Evolutionary conservation across 2,113 vertebrate genomes (phyloP).

Genomic region (Sinocyclocheilus anophthalmus): DNA sequence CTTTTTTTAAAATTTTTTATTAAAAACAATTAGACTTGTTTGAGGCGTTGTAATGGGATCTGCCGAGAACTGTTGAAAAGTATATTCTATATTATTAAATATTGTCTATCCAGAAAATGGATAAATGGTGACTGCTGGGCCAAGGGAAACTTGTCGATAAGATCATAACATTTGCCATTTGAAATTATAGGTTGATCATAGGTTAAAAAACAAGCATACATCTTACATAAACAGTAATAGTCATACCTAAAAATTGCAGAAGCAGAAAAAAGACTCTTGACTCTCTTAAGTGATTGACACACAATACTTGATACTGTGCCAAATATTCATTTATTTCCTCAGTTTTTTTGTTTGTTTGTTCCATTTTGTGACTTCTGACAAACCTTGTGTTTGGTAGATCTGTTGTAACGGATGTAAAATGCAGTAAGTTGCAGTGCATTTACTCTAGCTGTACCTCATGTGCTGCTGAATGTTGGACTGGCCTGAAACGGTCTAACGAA

Average conservation of each 20-base stretch:
- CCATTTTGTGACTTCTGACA: background rate
- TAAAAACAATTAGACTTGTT: no score
- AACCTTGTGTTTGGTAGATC: slow-evolving; percentile 12
- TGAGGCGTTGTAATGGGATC: background rate
- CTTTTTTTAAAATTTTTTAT: background rate
- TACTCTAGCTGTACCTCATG: background rate
- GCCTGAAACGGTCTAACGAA: background rate
- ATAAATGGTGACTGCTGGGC: slow-evolving; percentile 27
- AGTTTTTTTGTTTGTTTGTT: background rate
- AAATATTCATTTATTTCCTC: background rate
- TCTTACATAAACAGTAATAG: slow-evolving; percentile 8
- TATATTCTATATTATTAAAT: background rate
- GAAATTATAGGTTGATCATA: background rate
- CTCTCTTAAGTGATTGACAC: background rate
- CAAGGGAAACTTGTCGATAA: slow-evolving; percentile 14
- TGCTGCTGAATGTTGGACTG: background rate
- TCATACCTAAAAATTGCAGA: background rate
- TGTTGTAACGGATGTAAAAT: background rate
- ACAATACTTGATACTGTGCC: background rate
- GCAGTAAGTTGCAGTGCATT: slow-evolving; percentile 10
- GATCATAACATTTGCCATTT: background rate
- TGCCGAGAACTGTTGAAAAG: background rate
- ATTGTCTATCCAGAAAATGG: slow-evolving; percentile 35
- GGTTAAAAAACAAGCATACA: background rate
- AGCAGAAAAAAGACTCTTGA: background rate